These are phyloP conservation scores for Philereme transversata DNA, from an alignment of 2,888 invertebrate species.

Conservation along the genomic window DNA sequence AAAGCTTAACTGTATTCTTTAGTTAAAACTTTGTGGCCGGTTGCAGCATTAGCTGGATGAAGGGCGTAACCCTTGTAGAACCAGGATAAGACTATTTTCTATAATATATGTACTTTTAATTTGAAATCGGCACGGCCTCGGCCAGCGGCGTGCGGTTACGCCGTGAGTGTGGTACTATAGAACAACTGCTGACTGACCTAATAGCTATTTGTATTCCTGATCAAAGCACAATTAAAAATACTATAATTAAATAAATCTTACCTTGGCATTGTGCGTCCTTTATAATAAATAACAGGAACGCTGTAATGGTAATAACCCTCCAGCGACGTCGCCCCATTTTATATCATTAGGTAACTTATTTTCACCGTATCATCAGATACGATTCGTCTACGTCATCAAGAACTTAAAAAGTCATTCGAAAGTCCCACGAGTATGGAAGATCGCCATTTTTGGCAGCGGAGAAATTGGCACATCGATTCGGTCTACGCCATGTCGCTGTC, in stretches of 20 bases:
- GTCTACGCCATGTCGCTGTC: conserved; percentile 59
- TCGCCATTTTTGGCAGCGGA: conserved; percentile 57
- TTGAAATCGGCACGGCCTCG: no score
- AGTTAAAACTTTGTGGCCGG: no score
- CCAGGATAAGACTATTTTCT: no score
- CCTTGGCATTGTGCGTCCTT: conserved; percentile 77
- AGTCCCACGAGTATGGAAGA: conserved; percentile 47
- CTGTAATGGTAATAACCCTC: conserved; percentile 73
- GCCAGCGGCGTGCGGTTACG: no score
- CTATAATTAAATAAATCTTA: conserved; percentile 43
- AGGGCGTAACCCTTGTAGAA: no score
- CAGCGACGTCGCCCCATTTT: conserved; percentile 79
- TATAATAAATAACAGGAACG: conserved; percentile 71
- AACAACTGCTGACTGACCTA: no score
- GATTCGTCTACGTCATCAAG: conserved; percentile 40
- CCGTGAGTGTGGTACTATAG: no score
- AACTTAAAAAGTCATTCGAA: conserved; percentile 52
- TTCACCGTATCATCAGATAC: conserved; percentile 76
- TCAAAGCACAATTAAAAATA: background rate
- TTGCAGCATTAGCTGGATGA: no score
- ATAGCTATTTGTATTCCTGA: no score
- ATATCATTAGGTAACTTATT: conserved; percentile 41
- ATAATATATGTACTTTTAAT: no score
- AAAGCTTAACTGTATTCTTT: no score
- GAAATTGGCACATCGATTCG: conserved; percentile 54